Base-by-base conservation (phyloP, 2,888 invertebrate genomes). In the Andrena marginata region DNA sequence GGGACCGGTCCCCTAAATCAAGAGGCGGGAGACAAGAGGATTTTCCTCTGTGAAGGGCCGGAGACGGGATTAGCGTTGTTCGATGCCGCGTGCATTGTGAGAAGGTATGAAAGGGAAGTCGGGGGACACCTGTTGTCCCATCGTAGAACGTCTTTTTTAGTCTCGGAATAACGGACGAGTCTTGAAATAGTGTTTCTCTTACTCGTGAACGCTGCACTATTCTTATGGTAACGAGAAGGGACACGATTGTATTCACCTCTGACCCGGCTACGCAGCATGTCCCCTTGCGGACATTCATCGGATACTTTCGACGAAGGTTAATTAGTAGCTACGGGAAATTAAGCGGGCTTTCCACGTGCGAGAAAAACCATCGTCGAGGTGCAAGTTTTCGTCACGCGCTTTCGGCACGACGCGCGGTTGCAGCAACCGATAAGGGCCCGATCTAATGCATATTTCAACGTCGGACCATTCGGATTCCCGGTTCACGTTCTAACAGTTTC, bases 361-460 rank as follows among this genome's bases (percentile, higher is more conserved):
- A 64, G 48, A 49, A 23, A 6, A 13, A 7, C n/a, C n/a, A 8
- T 8, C n/a, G 26, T 35, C 42, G 54, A 16, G 16, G 48, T n/a
- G n/a, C 10, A 51, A 54, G 48, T 70, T 82, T 77, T 54, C 72
- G 56, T 85, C 78, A 78, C 77, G 76, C 75, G 69, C 49, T 68
- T 80, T 71, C 76, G 64, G 78, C 77, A 77, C 80, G 87, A 79
- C 60, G 42, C 60, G 8, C 56, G 23, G 71, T 84, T 82, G 71
- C 75, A 68, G 54, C 84, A 77, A 59, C 63, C 59, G 77, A 77
- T 84, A 82, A 78, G 71, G 48, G 63, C 51, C 16, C 69, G 29
- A 67, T n/a, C 33, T 79, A 65, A 82, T 82, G 82, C 75, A 82
- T 82, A 82, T 82, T 82, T 82, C 82, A 82, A 75, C 79, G 68